A percentile compares a stretch with the other conserved stretches of the same genome.
These are phyloP conservation scores for Muschampia plurimacula DNA, from an alignment of 2,888 invertebrate species.

Conservation along the genomic window DNA sequence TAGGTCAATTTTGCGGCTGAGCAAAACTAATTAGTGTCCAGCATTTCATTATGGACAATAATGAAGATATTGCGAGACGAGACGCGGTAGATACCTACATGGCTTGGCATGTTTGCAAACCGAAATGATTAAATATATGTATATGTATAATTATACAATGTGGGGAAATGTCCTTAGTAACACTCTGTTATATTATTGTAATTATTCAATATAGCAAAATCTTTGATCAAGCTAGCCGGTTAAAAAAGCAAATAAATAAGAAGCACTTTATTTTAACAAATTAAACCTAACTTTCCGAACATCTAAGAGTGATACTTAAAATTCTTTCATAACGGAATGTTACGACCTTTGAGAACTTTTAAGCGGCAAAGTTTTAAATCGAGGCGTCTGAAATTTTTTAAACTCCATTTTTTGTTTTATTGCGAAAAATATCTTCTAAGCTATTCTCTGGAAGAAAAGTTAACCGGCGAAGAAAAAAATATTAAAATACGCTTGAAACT, in stretches of 20 bases:
- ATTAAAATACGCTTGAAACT: constrained; percentile 3
- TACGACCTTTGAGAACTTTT: constrained; percentile 18
- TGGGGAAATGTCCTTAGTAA: neutral
- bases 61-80: constrained; percentile 25
- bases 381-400: constrained; percentile 25
- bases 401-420: constrained; percentile 24
- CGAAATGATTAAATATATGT: constrained; percentile 7
- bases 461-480: neutral
- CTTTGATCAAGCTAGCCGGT: too few relatives aligned
- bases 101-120: constrained; percentile 24
- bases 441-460: constrained; percentile 1
- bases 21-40: constrained; percentile 71
- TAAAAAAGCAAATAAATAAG: neutral
- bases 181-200: neutral
- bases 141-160: neutral
- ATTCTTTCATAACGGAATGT: constrained; percentile 25
- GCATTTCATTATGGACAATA: constrained; percentile 61
- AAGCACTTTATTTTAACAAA: constrained; percentile 3
- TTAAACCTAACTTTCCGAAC: constrained; percentile 9
- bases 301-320: constrained; percentile 14
- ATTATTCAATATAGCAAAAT: neutral
- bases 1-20: constrained; percentile 69
- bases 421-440: constrained; percentile 18
- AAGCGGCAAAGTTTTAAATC: constrained; percentile 33
- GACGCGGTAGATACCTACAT: constrained; percentile 12